These are phyloP conservation scores for Crotalus adamanteus DNA, from an alignment of 2,797 vertebrate genomes.

Conservation along the genomic window DNA sequence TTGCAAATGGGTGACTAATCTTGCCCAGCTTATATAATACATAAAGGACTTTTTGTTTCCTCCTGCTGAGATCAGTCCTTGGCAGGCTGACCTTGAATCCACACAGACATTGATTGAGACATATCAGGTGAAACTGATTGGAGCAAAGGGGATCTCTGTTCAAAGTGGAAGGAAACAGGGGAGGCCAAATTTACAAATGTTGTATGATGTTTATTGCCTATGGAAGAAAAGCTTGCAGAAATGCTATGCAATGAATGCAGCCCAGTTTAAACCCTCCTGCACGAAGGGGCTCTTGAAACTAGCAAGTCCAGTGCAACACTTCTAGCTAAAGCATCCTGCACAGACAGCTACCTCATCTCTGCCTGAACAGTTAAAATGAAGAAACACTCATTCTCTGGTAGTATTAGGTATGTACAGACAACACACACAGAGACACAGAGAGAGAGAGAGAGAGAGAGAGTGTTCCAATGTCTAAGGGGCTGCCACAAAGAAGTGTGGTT, in stretches of 20 bases:
- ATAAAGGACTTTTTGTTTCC: background rate
- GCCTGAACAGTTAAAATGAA: background rate
- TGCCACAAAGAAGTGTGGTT: background rate
- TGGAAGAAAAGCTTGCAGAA: background rate
- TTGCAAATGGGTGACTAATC: background rate
- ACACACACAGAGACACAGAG: too few relatives aligned
- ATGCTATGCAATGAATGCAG: background rate
- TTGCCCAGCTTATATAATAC: background rate
- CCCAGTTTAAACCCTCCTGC: background rate
- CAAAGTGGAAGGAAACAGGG: background rate
- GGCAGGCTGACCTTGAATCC: background rate
- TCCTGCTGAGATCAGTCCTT: background rate
- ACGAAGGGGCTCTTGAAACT: background rate
- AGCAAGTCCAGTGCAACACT: background rate
- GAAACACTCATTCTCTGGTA: background rate
- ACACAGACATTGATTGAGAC: background rate
- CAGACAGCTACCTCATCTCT: background rate
- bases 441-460: too few relatives aligned
- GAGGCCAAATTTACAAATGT: too few relatives aligned
- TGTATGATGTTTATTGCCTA: background rate
- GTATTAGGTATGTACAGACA: background rate
- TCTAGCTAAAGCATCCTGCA: background rate
- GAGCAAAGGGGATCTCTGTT: background rate
- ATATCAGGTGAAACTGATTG: background rate
- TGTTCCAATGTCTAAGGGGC: background rate